Evolutionary conservation across 1,140 invertebrate species (phyloP), one percentile per base, ranked within the genome.

Genomic region (Tetramorium simillimum): DNA sequence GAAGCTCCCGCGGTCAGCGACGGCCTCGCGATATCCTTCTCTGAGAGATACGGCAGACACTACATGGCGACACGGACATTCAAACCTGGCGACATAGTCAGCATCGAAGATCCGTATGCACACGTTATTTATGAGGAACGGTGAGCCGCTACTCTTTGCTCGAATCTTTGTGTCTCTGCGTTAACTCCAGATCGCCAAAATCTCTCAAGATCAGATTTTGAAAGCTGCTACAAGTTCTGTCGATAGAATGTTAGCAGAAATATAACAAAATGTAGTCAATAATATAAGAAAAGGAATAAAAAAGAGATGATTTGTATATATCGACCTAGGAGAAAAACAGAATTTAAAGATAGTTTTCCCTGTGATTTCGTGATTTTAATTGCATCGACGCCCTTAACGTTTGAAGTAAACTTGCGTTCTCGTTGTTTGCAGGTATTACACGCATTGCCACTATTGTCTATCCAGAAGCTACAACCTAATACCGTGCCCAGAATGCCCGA

Each of bases 391-490:
- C 2, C 33, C 58, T 62, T 62, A 33, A 62, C 5, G 28, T 3
- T 62, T 14, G 12, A 37, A 72, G 14, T 63, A 62, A 33, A 72
- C 7, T 62, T 49, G 21, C 77, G 40, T 51, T 49, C 14, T 77
- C 51, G 28, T 51, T 46, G 43, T 90, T 69, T 91, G 33, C 91
- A 96, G 96, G 82, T 94, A 94, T 85, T 95, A 96, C 49, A 96
- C 96, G 51, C 96, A 97, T 91, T 99, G 98, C 93, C 97, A 97
- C 92, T 96, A 98, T 88, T 99, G 99, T 93, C 96, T 98, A 87
- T 95, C 96, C 40, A 95, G 96, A 91, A 96, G 95, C 92, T 96
- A 96, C 86, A 96, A 97, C 91, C 94, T 97, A 53, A 94, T 95
- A 69, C 94, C 96, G 14, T 96, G 96, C 63, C 37, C 91, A 12